A percentile compares a stretch with the other conserved stretches of the same genome.
Conservation (phyloP, 1,140 invertebrate genomes). For the Oreohelix idahoensis region DNA sequence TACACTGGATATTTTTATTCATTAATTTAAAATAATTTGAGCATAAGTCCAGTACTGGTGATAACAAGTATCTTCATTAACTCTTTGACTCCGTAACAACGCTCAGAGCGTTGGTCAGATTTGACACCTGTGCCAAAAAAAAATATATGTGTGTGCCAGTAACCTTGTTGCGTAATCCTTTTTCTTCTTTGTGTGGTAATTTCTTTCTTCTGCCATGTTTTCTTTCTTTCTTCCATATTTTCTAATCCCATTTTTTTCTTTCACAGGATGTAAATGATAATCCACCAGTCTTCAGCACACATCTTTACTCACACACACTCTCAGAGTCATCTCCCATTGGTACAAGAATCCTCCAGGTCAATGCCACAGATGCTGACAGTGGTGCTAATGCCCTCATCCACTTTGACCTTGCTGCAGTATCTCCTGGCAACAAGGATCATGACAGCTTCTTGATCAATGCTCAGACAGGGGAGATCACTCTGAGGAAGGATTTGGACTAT, state of each 20-base stretch:
- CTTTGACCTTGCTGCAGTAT: constrained; percentile 59
- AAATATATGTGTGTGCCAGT: too few species aligned
- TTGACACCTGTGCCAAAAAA: too few species aligned
- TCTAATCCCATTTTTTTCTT: neutral
- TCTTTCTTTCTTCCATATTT: too few species aligned
- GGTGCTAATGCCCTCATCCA: constrained; percentile 77
- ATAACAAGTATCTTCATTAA: too few species aligned
- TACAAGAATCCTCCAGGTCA: constrained; percentile 74
- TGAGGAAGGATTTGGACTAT: constrained; percentile 84
- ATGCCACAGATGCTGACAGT: constrained; percentile 72
- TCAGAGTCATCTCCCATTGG: constrained; percentile 88
- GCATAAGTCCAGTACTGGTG: too few species aligned
- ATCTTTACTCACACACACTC: constrained; percentile 87
- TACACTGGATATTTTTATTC: too few species aligned
- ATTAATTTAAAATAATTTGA: too few species aligned
- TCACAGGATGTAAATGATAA: constrained; percentile 89
- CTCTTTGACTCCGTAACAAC: too few species aligned
- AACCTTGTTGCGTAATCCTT: too few species aligned
- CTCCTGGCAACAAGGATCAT: constrained; percentile 39
- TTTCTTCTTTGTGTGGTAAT: too few species aligned
- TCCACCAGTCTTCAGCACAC: constrained; percentile 85
- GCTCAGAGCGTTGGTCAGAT: too few species aligned
- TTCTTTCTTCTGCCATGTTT: too few species aligned
- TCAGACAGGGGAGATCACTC: constrained; percentile 82
- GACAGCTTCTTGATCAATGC: constrained; percentile 84